Percentiles rank a stretch among this genome's conserved stretches.
Evolutionary conservation across 2,888 invertebrate species (phyloP).

Genomic region (Trachelus troglodyta): DNA sequence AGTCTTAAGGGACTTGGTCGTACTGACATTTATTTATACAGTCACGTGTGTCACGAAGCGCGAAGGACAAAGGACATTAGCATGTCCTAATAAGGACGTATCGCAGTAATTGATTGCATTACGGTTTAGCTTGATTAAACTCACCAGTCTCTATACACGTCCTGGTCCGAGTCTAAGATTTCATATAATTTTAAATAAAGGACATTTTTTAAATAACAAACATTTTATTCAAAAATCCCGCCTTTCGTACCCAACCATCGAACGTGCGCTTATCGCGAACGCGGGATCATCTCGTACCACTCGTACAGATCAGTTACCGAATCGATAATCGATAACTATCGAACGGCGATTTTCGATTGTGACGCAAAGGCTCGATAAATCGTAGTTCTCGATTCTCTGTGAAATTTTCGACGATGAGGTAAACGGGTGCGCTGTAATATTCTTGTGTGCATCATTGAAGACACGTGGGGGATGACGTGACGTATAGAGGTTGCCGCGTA

Average conservation of each 20-base stretch:
- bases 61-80: background rate
- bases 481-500: background rate
- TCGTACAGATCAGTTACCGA: background rate
- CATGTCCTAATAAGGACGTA: background rate
- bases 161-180: background rate
- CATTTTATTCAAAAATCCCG: background rate
- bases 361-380: background rate
- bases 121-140: background rate
- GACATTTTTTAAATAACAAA: background rate
- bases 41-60: background rate
- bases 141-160: background rate
- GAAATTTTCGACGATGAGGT: slow-evolving; percentile 17
- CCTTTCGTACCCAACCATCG: background rate
- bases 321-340: background rate
- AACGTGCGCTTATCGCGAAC: background rate
- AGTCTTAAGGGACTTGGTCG: background rate
- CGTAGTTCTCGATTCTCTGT: slow-evolving; percentile 18
- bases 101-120: background rate
- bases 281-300: no score
- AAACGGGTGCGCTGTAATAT: slow-evolving; percentile 33
- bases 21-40: background rate
- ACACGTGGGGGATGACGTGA: slow-evolving; percentile 1
- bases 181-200: background rate
- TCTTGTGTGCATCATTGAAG: slow-evolving; percentile 34
- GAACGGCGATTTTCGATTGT: background rate